Percentiles rank a stretch among this genome's conserved stretches.
Evolutionary conservation across 2,888 invertebrate genomes (phyloP).

Genomic region (Fabriciana adippe): DNA sequence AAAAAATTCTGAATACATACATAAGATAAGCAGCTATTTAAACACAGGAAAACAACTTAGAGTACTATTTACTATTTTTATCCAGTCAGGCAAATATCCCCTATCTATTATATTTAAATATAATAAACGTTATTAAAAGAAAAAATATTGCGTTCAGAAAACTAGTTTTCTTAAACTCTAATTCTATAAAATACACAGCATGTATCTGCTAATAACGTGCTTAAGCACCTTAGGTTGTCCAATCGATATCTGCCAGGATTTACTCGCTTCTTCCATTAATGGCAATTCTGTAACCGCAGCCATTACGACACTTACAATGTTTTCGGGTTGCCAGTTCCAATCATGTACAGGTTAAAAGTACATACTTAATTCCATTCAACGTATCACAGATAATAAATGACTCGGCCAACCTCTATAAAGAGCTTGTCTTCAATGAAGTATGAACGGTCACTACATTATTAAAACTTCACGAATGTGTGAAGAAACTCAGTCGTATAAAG

Average conservation of each 20-base stretch:
- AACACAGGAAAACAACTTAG: no score
- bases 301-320: conserved; percentile 33
- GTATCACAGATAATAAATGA: conserved; percentile 37
- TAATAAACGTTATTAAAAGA: no score
- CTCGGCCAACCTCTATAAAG: conserved; percentile 30
- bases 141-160: not conserved
- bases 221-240: conserved; percentile 34
- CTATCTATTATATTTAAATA: no score
- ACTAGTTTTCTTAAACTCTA: not conserved
- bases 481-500: conserved; percentile 54
- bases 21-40: no score
- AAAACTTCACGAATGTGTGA: conserved; percentile 48
- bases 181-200: conserved; percentile 18
- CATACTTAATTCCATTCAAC: conserved; percentile 37
- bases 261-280: conserved; percentile 37
- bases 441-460: conserved; percentile 34
- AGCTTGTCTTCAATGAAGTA: conserved; percentile 21
- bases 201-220: conserved; percentile 30
- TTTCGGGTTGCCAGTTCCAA: conserved; percentile 41
- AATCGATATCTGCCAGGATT: conserved; percentile 34
- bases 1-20: no score
- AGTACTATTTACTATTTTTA: no score
- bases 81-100: no score
- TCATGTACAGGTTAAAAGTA: conserved; percentile 32
- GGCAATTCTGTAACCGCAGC: conserved; percentile 30